Percentiles rank a stretch among this genome's conserved stretches.
phyloP scores from a whole-genome alignment of 2,888 invertebrate genomes.

The Arrhopalites spinosus region DNA sequence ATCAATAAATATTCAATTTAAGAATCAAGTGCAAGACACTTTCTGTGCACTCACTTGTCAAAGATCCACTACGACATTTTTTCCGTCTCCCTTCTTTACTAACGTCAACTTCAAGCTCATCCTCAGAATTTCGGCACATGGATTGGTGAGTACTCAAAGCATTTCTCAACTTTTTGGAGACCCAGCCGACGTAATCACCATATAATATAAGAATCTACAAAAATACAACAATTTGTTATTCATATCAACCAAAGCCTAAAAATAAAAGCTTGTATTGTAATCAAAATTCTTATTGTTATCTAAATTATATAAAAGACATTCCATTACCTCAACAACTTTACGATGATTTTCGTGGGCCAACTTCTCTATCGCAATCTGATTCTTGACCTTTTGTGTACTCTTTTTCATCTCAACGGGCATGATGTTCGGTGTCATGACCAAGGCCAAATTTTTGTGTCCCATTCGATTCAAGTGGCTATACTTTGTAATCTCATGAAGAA shows the following conservation, averaged over 20 bases:
- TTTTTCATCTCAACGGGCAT: conserved; percentile 73
- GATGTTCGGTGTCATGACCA: conserved; percentile 83
- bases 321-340: conserved; percentile 69
- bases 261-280: too few relatives aligned
- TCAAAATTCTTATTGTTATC: not conserved
- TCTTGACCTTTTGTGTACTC: conserved; percentile 44
- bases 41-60: conserved; percentile 71
- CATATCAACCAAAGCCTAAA: not conserved
- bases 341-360: conserved; percentile 70
- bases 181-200: conserved; percentile 40
- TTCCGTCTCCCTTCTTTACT: conserved; percentile 65
- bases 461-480: conserved; percentile 77
- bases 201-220: conserved; percentile 46
- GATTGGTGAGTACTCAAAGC: conserved; percentile 37
- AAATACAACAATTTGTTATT: not conserved
- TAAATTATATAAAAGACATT: not conserved
- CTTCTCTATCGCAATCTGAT: conserved; percentile 13
- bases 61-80: conserved; percentile 82
- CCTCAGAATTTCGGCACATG: conserved; percentile 42
- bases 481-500: conserved; percentile 72
- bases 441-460: conserved; percentile 80
- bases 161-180: conserved; percentile 37
- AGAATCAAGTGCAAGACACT: not conserved
- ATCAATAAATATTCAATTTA: not conserved
- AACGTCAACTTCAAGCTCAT: conserved; percentile 45